Percentiles rank a stretch among this genome's conserved stretches.
Evolutionary conservation across 2,888 invertebrate species (phyloP).

Genomic region (Sphinx pinastri): DNA sequence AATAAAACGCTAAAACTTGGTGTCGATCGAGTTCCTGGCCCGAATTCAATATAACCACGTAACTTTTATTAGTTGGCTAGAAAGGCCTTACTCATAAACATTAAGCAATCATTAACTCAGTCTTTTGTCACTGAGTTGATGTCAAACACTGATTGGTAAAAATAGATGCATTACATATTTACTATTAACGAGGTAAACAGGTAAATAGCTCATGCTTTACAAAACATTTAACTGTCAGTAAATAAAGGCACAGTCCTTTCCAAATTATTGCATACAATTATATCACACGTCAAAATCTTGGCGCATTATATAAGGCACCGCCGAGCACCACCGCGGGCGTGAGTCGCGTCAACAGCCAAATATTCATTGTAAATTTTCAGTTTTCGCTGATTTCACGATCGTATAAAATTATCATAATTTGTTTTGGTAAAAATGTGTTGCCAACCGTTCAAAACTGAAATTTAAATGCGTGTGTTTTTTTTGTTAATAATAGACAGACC

Average conservation of each 20-base stretch:
- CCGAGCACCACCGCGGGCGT: background rate
- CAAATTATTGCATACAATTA: background rate
- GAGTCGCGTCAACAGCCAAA: background rate
- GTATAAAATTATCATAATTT: constrained; percentile 24
- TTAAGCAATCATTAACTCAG: no score
- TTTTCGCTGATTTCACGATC: constrained; percentile 21
- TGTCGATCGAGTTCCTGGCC: no score
- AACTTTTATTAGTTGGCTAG: no score
- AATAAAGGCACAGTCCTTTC: background rate
- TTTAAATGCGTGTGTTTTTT: constrained; percentile 7
- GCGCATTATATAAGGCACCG: background rate
- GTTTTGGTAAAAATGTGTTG: background rate
- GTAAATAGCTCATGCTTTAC: no score
- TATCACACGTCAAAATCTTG: background rate
- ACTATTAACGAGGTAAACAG: no score
- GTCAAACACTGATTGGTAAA: no score
- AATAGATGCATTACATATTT: no score
- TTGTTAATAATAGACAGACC: constrained; percentile 4
- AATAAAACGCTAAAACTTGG: no score
- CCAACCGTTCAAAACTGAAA: background rate
- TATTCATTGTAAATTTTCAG: constrained; percentile 14
- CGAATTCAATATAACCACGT: no score
- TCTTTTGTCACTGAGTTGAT: no score
- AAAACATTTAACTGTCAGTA: no score
- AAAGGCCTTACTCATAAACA: no score